phyloP scores from a whole-genome alignment of 2,113 vertebrate species.

The Oryzias celebensis region DNA sequence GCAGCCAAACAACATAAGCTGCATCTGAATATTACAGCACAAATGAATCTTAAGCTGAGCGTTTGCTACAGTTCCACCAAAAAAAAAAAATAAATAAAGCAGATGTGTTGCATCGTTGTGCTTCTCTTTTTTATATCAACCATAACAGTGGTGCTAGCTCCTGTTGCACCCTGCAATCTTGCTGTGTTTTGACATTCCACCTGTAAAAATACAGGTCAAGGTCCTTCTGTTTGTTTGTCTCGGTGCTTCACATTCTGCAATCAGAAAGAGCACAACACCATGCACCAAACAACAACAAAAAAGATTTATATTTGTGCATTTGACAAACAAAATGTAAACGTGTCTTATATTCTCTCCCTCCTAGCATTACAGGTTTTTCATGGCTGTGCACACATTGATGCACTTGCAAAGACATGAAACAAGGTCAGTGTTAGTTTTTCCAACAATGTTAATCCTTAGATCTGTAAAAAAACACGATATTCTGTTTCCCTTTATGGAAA shows the following conservation, averaged over 20 bases:
- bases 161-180: constrained; percentile 17
- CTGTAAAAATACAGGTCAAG: constrained; percentile 26
- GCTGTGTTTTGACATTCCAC: constrained; percentile 10
- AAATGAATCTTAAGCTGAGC: constrained; percentile 8
- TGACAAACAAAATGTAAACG: neutral
- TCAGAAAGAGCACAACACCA: constrained; percentile 3
- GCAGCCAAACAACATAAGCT: constrained; percentile 13
- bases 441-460: constrained; percentile 4
- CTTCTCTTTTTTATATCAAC: constrained; percentile 16
- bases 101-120: neutral
- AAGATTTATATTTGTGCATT: neutral
- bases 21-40: neutral
- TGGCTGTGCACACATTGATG: neutral
- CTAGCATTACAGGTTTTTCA: neutral
- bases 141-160: constrained; percentile 1
- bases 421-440: constrained; percentile 10
- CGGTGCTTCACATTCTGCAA: constrained; percentile 7
- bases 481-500: constrained; percentile 22
- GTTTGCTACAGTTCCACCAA: constrained; percentile 6
- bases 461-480: constrained; percentile 6
- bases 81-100: neutral
- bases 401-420: neutral
- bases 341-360: neutral
- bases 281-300: neutral
- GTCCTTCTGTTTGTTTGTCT: neutral